Evolutionary conservation across 1,140 invertebrate species (phyloP).

Genomic region (Schlechtendalia chinensis): DNA sequence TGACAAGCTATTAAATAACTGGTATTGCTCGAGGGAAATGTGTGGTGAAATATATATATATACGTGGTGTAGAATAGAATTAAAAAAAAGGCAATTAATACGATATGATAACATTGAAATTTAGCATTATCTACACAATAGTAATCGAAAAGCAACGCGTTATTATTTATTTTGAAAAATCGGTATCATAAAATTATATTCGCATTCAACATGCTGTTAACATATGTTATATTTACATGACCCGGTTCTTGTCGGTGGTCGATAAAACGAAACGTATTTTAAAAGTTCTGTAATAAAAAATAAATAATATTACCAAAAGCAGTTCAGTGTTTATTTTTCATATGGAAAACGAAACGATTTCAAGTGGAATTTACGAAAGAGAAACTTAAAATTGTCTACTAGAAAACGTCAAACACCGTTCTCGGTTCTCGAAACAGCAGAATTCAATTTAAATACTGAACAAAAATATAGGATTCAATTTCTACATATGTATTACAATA

Average conservation of each 20-base stretch:
- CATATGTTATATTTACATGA: neutral
- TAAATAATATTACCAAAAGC: no score
- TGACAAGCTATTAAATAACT: slow-evolving; percentile 15
- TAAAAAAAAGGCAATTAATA: slow-evolving; percentile 12
- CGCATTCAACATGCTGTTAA: neutral
- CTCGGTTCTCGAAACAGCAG: no score
- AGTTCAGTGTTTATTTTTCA: no score
- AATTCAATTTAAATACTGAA: no score
- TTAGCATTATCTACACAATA: slow-evolving; percentile 1
- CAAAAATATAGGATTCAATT: no score
- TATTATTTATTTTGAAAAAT: neutral
- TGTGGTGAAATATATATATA: no score
- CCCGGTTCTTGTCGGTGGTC: neutral
- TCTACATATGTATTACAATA: no score
- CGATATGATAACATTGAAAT: neutral
- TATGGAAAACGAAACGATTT: no score
- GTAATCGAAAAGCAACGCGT: neutral
- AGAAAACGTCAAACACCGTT: no score
- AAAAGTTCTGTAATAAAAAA: no score
- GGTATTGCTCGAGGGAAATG: neutral
- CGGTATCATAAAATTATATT: neutral
- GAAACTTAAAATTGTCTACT: no score
- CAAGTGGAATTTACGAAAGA: no score
- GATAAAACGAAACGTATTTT: neutral
- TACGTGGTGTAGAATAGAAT: neutral